These are phyloP conservation scores for Martes martes DNA, from an alignment of 2,113 vertebrate genomes.

Conservation along the genomic window DNA sequence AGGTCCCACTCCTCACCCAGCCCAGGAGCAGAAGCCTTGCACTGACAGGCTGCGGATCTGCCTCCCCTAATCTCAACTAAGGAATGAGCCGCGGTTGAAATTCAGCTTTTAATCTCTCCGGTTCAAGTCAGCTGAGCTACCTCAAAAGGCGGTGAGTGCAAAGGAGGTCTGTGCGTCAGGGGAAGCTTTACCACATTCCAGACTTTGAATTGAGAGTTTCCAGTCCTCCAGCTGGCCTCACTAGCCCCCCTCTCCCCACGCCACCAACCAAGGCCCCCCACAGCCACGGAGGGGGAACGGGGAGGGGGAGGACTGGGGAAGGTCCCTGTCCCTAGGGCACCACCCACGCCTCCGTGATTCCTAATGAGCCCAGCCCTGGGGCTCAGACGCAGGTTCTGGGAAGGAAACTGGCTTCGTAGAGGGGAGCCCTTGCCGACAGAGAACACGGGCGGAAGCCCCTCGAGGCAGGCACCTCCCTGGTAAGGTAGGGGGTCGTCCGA, in stretches of 20 bases:
- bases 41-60: accelerated
- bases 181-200: accelerated
- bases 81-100: neutral
- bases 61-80: neutral
- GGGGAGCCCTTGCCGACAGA: accelerated
- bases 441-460: too few species aligned
- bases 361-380: accelerated
- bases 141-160: neutral
- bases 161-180: too few species aligned
- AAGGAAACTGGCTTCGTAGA: accelerated
- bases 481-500: accelerated
- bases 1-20: accelerated
- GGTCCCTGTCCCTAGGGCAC: neutral
- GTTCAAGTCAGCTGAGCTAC: neutral
- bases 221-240: neutral
- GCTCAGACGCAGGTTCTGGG: neutral
- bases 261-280: neutral
- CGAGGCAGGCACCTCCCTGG: too few species aligned
- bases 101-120: neutral
- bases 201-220: neutral
- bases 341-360: accelerated
- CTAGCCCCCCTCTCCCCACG: accelerated
- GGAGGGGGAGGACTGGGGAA: neutral
- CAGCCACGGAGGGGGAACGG: accelerated
- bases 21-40: neutral